These are phyloP conservation scores for Campopleginae sp. DNA, from an alignment of 2,888 invertebrate species.

Conservation along the genomic window DNA sequence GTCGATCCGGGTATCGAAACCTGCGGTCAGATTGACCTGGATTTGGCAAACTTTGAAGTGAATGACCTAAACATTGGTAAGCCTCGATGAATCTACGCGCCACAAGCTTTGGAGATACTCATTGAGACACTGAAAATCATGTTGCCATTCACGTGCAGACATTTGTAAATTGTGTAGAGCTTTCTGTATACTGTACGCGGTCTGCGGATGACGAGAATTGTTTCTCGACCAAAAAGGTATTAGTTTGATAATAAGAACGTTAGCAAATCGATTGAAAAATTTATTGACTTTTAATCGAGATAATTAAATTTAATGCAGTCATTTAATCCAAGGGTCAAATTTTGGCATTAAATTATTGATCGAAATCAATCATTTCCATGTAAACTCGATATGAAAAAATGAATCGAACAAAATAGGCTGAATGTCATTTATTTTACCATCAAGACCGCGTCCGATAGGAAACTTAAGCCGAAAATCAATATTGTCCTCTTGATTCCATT, in stretches of 20 bases:
- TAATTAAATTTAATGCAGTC: not conserved
- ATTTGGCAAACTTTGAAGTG: not conserved
- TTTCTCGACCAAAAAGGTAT: no score
- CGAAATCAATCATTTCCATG: not conserved
- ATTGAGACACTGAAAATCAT: not conserved
- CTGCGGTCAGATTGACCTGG: constrained; percentile 1
- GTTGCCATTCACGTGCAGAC: not conserved
- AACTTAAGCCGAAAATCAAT: constrained; percentile 1
- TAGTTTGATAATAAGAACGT: not conserved
- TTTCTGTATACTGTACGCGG: not conserved
- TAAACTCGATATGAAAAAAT: not conserved
- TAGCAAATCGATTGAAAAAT: not conserved
- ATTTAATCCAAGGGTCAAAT: not conserved
- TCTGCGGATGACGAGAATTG: not conserved
- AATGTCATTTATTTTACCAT: not conserved
- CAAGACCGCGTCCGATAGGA: not conserved
- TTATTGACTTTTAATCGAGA: not conserved
- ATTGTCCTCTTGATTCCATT: not conserved
- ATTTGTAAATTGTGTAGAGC: not conserved
- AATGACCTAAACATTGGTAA: not conserved
- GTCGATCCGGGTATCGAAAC: not conserved
- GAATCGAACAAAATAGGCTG: not conserved
- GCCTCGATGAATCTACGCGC: not conserved
- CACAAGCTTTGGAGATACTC: not conserved
- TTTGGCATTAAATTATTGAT: not conserved